phyloP scores from a whole-genome alignment of 2,113 vertebrate genomes.

The Brienomyrus brachyistius region DNA sequence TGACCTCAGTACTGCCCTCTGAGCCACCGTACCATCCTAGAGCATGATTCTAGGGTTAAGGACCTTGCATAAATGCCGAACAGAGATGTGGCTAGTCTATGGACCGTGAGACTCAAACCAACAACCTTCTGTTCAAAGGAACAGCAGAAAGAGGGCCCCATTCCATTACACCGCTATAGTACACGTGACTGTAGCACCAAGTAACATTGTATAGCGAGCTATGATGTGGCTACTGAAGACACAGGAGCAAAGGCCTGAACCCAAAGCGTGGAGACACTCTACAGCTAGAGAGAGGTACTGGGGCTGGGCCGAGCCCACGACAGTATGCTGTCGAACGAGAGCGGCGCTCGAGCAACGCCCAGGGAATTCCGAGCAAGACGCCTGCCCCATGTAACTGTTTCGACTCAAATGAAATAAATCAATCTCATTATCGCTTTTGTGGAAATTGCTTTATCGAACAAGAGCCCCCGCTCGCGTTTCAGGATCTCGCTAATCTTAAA shows the following conservation, averaged over 20 bases:
- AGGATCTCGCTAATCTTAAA: not conserved
- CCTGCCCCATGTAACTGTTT: not conserved
- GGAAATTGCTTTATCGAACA: conserved; percentile 13
- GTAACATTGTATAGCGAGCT: not conserved
- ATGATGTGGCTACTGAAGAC: not conserved
- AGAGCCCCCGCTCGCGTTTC: not conserved
- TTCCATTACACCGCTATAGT: not conserved
- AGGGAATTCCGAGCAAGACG: not conserved
- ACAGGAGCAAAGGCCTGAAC: not conserved
- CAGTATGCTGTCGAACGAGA: not conserved
- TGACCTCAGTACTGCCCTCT: not conserved
- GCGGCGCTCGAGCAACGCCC: not conserved
- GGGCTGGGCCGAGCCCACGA: too few relatives aligned
- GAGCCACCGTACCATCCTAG: not conserved
- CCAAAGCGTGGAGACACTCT: not conserved
- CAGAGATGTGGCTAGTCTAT: not conserved
- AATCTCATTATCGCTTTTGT: not conserved
- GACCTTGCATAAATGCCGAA: not conserved
- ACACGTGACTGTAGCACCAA: not conserved
- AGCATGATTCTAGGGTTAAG: not conserved
- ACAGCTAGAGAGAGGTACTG: not conserved
- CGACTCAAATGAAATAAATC: not conserved
- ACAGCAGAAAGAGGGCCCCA: not conserved
- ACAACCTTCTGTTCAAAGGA: not conserved
- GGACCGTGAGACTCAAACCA: not conserved